A percentile compares a stretch with the other conserved stretches of the same genome.
Evolutionary conservation across 2,113 vertebrate genomes (phyloP).

Genomic region (Aptenodytes forsteri): DNA sequence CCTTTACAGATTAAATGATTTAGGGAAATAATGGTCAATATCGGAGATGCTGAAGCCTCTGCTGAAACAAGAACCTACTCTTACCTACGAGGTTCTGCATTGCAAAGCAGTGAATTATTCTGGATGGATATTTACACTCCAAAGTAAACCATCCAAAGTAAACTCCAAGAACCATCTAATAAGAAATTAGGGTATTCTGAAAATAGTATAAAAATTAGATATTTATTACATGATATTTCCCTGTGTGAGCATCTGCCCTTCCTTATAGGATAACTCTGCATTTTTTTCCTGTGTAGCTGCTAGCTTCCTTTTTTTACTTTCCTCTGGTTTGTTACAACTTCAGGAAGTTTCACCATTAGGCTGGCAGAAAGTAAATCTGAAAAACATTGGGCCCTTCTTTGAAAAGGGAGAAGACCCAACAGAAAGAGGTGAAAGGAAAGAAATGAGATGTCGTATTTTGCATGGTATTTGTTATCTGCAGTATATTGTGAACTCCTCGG

Average conservation of each 20-base stretch:
- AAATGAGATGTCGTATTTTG: neutral
- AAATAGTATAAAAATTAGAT: neutral
- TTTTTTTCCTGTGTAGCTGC: neutral
- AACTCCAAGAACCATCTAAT: neutral
- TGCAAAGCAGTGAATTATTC: neutral
- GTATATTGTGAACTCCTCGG: neutral
- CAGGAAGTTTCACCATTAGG: neutral
- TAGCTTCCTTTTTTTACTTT: neutral
- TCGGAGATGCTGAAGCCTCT: neutral
- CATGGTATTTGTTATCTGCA: neutral
- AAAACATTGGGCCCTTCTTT: neutral
- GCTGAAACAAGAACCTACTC: neutral
- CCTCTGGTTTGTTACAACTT: neutral
- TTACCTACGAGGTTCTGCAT: neutral
- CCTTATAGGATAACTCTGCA: neutral
- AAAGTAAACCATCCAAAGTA: neutral
- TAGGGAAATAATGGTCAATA: conserved; percentile 6
- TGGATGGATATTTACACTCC: neutral
- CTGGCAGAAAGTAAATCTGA: neutral
- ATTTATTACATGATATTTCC: neutral
- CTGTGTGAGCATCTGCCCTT: neutral
- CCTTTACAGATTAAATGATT: conserved; percentile 37
- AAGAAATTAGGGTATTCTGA: neutral
- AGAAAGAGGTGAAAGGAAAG: neutral
- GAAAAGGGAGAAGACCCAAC: neutral